These are phyloP conservation scores for Forbesichthys agassizii DNA, from an alignment of 2,113 vertebrate species.

Conservation along the genomic window DNA sequence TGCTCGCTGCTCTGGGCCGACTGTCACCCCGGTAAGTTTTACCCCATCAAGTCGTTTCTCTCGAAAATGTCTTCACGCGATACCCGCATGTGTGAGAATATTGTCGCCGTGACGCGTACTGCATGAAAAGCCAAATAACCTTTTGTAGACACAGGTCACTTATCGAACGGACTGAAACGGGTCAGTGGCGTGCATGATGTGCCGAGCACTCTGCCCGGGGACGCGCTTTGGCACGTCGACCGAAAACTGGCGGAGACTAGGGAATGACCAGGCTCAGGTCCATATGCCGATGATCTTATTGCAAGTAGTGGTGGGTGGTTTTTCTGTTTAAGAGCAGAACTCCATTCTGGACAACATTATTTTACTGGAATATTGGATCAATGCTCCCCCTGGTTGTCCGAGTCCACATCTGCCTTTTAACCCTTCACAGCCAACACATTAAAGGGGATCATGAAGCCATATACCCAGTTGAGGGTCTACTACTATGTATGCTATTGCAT, in stretches of 20 bases:
- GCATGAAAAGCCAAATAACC: background rate
- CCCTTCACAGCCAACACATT: background rate
- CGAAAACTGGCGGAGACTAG: background rate
- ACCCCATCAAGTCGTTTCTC: slow-evolving; percentile 1
- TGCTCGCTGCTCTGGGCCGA: slow-evolving; percentile 85
- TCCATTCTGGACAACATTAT: background rate
- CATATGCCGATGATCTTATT: no score
- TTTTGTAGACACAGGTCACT: slow-evolving; percentile 7
- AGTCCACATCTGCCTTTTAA: background rate
- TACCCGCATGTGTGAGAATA: background rate
- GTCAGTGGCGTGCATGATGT: slow-evolving; percentile 1
- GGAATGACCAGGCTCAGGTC: no score
- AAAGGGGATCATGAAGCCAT: background rate
- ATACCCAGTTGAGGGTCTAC: no score
- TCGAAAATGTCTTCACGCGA: background rate
- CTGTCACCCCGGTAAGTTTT: slow-evolving; percentile 90
- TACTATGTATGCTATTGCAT: no score
- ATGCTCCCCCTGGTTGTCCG: background rate
- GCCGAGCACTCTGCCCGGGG: slow-evolving; percentile 1
- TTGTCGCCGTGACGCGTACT: background rate
- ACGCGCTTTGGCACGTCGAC: slow-evolving; percentile 17
- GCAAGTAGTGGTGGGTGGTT: background rate
- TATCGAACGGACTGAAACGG: background rate
- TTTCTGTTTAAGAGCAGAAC: background rate
- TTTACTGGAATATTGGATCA: background rate